Conservation (phyloP, 2,888 invertebrate species). For the Electrophaes corylata region DNA sequence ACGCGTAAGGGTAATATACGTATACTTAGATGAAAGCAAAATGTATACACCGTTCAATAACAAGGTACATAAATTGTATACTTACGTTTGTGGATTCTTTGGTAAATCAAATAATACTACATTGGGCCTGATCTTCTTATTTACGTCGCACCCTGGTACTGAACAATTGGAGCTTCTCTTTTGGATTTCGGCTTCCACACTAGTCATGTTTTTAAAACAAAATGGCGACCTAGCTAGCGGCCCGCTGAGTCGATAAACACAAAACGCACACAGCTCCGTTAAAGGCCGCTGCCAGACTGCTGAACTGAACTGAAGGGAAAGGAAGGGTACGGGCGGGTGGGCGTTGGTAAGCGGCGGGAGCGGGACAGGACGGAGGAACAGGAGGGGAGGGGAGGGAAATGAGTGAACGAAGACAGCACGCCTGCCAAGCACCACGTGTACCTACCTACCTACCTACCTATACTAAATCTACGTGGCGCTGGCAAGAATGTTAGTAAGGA, state of each 20-base stretch:
- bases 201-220: neutral
- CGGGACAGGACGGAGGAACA: too few species aligned
- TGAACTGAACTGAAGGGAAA: too few species aligned
- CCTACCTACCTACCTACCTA: too few species aligned
- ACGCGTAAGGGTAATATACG: too few species aligned
- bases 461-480: too few species aligned
- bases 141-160: conserved; percentile 9
- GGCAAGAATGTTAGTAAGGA: too few species aligned
- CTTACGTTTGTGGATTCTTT: conserved; percentile 12
- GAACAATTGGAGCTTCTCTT: neutral
- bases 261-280: conserved; percentile 3
- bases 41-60: too few species aligned
- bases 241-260: neutral
- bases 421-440: too few species aligned
- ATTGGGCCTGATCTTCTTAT: conserved; percentile 1
- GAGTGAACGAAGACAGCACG: too few species aligned
- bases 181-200: conserved; percentile 3
- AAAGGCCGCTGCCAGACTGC: conserved; percentile 18
- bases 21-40: too few species aligned
- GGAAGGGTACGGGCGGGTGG: neutral
- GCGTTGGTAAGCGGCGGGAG: conserved; percentile 46
- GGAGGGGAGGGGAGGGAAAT: too few species aligned
- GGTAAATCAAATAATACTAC: conserved; percentile 12
- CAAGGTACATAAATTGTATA: too few species aligned
- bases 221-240: conserved; percentile 4